Evolutionary conservation across 2,888 invertebrate species (phyloP), one percentile per base, ranked within the genome.

Genomic region (Leptinotarsa tumamoca): DNA sequence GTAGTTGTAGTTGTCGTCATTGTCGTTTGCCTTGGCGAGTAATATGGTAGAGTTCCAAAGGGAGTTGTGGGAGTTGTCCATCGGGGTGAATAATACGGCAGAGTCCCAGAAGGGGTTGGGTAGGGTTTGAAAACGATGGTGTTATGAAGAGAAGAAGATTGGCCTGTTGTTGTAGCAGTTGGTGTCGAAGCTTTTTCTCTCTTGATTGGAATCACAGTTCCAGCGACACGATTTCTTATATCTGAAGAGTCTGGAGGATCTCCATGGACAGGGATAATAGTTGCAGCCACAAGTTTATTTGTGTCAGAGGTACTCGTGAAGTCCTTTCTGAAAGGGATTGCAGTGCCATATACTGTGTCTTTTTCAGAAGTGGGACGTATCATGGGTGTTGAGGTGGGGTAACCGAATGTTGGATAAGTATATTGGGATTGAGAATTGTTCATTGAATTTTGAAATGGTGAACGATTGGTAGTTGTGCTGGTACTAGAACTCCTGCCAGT

Each of bases 31-130:
- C 63, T 69, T 52, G 78, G 70, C 13, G 69, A 66, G 49, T 71
- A 68, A 56, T 78, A 77, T 5, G 76, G 76, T n/a, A 76, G 56
- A 33, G 74, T 76, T n/a, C 67, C 75, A 27, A 69, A 67, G 18
- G 75, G 68, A 58, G 69, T 75, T 33, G 73, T 49, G 58, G 51
- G 58, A n/a, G 27, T 70, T n/a, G 50, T 23, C 43, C 52, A 17
- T 49, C 63, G 69, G 52, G 78, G 70, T 21, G 71, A 67, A 21
- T 71, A 68, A 58, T 79, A 77, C 5, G 77, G 77, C n/a, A 77
- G 51, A 43, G 73, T 77, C 14, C 68, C 75, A 18, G 72, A 54
- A 43, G 75, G 69, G 21, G 70, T 75, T 43, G 72, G 66, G 63
- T 66, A 68, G 17, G 74, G 76, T 61, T 51, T 68, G 33, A 67